Conservation (phyloP, 2,888 invertebrate species). For the Phortica magna region DNA sequence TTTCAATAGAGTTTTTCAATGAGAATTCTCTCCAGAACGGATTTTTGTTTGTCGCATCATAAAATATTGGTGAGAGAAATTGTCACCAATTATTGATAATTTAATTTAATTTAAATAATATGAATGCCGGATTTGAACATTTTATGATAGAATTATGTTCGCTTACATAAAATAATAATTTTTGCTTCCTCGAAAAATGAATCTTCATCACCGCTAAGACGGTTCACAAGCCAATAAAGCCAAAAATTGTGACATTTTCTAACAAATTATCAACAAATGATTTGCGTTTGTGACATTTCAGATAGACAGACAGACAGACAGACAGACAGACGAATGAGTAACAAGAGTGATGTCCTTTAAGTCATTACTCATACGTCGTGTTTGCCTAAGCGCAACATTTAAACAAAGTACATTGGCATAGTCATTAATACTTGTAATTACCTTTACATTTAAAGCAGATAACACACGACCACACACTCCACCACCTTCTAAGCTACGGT, state of each 20-base stretch:
- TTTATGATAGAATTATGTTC: too few species aligned
- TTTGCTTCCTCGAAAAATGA: too few species aligned
- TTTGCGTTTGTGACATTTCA: not conserved
- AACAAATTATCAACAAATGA: not conserved
- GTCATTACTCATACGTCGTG: slow-evolving; percentile 6
- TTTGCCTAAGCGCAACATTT: not conserved
- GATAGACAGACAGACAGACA: not conserved
- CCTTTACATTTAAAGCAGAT: slow-evolving; percentile 12
- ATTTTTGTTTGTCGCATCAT: too few species aligned
- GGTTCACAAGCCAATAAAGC: slow-evolving; percentile 53
- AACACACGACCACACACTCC: slow-evolving; percentile 4
- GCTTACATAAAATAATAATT: too few species aligned
- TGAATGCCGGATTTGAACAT: too few species aligned
- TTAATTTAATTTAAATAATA: too few species aligned
- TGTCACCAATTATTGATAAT: too few species aligned
- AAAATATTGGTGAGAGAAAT: too few species aligned
- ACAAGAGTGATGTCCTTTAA: not conserved
- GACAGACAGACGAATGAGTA: not conserved
- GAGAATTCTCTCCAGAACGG: too few species aligned
- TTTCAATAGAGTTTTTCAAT: too few species aligned
- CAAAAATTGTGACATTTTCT: slow-evolving; percentile 14
- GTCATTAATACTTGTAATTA: slow-evolving; percentile 15
- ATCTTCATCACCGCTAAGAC: too few species aligned
- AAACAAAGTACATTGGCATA: not conserved
- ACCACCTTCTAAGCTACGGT: not conserved